Evolutionary conservation across 1,140 invertebrate genomes (phyloP), one percentile per base, ranked within the genome.

Genomic region (Lordiphosa mommai): DNA sequence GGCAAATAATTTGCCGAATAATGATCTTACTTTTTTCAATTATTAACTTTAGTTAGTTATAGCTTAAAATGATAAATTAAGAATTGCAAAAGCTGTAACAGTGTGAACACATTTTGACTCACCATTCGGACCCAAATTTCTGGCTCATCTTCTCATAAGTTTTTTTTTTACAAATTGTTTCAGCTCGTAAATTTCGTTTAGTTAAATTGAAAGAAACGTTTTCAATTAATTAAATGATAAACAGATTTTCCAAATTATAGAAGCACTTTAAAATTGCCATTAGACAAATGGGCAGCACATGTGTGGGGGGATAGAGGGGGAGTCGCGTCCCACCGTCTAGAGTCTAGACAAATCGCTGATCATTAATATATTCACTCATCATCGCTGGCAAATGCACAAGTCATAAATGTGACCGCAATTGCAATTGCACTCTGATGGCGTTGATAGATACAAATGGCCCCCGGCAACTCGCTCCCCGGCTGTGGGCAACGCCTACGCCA

Each of bases 301-400:
- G 68, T 49, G 13, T 16, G 20, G 29, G 23, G 23, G 5, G 23
- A 27, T n/a, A n/a, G n/a, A n/a, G n/a, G 20, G 29, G 36, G 61
- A 33, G 9, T 2, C 41, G 1, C 6, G 9, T 27, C 23, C 50
- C 27, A n/a, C 20, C 14, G 20, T 13, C 40, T 23, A 23, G 17
- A 29, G 37, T 53, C 27, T 44, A 69, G 79, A 84, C 79, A 84
- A 85, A 84, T 84, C 79, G 68, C 72, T 84, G 68, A 49, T 84
- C 77, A 84, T 84, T 84, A 84, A 84, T 84, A 84, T 77, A 84
- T 85, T 77, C 77, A 84, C 77, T 82, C 77, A 82, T 77, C 77
- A 84, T 77, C 33, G 61, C 29, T 32, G 61, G 36, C 57, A 82
- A 82, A 82, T 84, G 77, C 61, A 77, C 58, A 41, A 70, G 63